Evolutionary conservation across 2,113 vertebrate genomes (phyloP), one percentile per base, ranked within the genome.

Genomic region (Pollimyrus isidori): DNA sequence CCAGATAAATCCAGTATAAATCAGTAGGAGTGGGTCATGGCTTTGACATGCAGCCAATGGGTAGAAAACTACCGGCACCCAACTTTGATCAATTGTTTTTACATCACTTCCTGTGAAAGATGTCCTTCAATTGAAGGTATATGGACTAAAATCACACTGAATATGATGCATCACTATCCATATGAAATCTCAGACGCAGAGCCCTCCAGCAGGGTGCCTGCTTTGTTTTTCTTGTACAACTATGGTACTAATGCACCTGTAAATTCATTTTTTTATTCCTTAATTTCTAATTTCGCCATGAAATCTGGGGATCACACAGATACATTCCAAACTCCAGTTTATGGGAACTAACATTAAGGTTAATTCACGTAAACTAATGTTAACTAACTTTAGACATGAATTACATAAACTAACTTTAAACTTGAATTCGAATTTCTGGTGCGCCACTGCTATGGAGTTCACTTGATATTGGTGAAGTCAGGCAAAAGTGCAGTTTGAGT

Each of bases 1-100:
- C 94, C 93, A 95, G 93, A 95, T 94, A 93, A 93, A 89, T 93
- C 91, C 62, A 91, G 94, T 93, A 94, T 93, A 94, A 93, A 94
- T 89, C 92, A 56, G 26, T 76, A n/a, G 56, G 65, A 48, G 87
- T 26, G 58, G 19, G 17, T 88, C n/a, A 23, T 49, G 30, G 26
- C 46, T 89, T 89, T 89, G 88, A 89, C 48, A 82, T 30, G 3
- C n/a, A 39, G 26, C 69, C 88, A 82, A n/a, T 9, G 46, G 92
- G 35, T 73, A 94, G 92, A 93, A 94, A 58, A 88, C 90, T 91
- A 94, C 90, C 90, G 89, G 90, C 92, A 92, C 85, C 86, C 85
- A 88, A 93, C 92, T 92, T 91, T 87, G 92, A 93, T 91, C 19
- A 92, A 94, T 93, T 92, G 89, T 89, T 92, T 91, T 88, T 90